Conservation (phyloP, 2,113 vertebrate species). For the Gracilinanus agilis region DNA sequence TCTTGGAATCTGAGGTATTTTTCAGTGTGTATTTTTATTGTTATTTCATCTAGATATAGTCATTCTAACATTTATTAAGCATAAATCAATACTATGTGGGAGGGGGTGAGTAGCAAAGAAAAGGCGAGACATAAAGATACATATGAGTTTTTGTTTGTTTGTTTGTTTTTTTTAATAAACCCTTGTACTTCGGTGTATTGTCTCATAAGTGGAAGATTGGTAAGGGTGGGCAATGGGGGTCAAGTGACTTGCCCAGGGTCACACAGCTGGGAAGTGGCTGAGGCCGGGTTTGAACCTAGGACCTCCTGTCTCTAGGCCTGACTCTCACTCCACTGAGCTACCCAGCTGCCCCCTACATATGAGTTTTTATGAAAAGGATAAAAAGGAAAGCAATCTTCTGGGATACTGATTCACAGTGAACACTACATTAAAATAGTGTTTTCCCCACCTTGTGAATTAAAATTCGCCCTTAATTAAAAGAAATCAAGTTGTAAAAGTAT, state of each 20-base stretch:
- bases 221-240: too few species aligned
- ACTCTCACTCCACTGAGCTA: too few species aligned
- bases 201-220: too few species aligned
- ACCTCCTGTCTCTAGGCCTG: too few species aligned
- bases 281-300: too few species aligned
- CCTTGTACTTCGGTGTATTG: too few species aligned
- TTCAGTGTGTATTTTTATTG: background rate
- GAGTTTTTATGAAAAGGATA: background rate
- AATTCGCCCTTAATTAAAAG: background rate
- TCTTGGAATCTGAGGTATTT: background rate
- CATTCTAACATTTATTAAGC: background rate
- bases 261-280: too few species aligned
- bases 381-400: background rate
- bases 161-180: too few species aligned
- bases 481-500: constrained; percentile 2
- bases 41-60: background rate
- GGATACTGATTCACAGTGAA: background rate
- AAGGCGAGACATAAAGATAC: background rate
- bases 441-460: background rate
- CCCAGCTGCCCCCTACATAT: too few species aligned
- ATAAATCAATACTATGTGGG: background rate
- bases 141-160: too few species aligned
- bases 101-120: background rate
- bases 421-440: background rate
- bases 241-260: too few species aligned